These are phyloP conservation scores for Lepidocyrtinus sp. DNA, from an alignment of 2,888 invertebrate genomes.

Conservation along the genomic window DNA sequence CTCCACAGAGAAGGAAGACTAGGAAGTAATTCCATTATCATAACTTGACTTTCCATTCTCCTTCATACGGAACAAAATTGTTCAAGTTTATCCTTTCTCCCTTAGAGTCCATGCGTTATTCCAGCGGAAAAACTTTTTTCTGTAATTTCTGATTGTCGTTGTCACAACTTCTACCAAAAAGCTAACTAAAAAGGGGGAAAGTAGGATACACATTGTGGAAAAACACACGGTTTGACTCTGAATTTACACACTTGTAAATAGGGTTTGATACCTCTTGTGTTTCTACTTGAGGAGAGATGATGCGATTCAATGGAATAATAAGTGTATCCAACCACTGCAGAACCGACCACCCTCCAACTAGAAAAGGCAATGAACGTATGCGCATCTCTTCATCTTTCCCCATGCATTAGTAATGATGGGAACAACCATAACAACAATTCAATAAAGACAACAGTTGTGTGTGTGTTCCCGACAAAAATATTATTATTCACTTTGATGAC, in stretches of 20 bases:
- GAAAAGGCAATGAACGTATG: background rate
- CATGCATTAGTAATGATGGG: conserved; percentile 59
- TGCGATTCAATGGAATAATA: background rate
- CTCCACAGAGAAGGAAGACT: background rate
- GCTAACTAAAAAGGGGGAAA: background rate
- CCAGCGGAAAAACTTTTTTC: background rate
- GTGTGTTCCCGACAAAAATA: conserved; percentile 40
- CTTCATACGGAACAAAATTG: background rate
- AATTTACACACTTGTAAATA: too few species aligned
- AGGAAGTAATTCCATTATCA: background rate
- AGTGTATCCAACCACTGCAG: background rate
- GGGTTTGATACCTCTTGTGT: too few species aligned
- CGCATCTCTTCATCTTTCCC: background rate
- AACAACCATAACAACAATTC: conserved; percentile 49
- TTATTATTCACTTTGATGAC: conserved; percentile 60
- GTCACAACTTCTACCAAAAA: background rate
- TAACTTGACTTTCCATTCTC: background rate
- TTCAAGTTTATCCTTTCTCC: background rate
- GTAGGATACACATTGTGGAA: background rate
- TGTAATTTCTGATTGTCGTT: conserved; percentile 1
- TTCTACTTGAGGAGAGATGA: too few species aligned
- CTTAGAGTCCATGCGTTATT: background rate
- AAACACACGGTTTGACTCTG: background rate
- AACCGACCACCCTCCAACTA: background rate
- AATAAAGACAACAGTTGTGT: conserved; percentile 37